A percentile compares a stretch with the other conserved stretches of the same genome.
These are phyloP conservation scores for Morpho deidamia DNA, from an alignment of 2,888 invertebrate species.

Conservation along the genomic window DNA sequence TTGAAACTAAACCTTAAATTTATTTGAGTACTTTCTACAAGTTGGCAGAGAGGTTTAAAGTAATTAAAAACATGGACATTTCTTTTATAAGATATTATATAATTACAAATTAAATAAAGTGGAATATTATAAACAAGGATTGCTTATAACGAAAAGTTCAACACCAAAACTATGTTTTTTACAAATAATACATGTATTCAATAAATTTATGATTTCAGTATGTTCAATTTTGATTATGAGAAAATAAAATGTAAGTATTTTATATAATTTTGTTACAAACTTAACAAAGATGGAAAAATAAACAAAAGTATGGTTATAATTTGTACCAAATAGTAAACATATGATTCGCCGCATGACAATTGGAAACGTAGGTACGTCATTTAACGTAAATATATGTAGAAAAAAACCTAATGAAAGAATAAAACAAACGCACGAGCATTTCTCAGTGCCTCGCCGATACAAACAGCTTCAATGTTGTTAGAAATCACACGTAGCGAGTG, in stretches of 20 bases:
- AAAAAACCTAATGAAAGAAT: neutral
- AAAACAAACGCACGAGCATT: conserved; percentile 2
- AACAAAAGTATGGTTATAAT: conserved; percentile 4
- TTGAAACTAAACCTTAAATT: no score
- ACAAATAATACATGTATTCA: no score
- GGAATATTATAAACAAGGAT: no score
- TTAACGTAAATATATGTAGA: neutral
- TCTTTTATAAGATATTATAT: no score
- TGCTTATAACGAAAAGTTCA: no score
- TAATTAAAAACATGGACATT: no score
- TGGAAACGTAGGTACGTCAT: conserved; percentile 3
- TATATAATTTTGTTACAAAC: neutral
- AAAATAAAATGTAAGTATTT: neutral
- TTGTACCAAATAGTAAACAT: conserved; percentile 20
- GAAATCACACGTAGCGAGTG: conserved; percentile 70
- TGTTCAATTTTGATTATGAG: no score
- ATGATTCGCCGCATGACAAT: conserved; percentile 16
- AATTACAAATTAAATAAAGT: no score
- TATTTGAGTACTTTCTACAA: no score
- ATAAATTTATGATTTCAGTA: no score
- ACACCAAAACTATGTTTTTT: no score
- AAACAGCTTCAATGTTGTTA: conserved; percentile 38
- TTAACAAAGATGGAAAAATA: neutral
- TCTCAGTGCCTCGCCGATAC: neutral
- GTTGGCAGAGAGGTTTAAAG: no score